A percentile compares a stretch with the other conserved stretches of the same genome.
phyloP scores from a whole-genome alignment of 1,140 invertebrate genomes.

The Papilio helenus region DNA sequence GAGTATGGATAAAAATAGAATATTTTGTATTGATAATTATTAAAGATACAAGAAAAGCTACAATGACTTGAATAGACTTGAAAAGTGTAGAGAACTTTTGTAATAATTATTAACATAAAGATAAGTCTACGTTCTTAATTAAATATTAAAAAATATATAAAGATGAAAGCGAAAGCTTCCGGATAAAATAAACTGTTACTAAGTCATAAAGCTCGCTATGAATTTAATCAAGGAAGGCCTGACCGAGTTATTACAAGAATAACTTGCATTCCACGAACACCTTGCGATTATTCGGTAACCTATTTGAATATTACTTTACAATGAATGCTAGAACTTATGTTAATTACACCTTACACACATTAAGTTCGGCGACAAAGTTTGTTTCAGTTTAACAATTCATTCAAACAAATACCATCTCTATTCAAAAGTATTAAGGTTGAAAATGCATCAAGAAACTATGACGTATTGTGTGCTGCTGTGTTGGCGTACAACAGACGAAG shows the following conservation, averaged over 20 bases:
- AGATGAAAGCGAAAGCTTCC: too few relatives aligned
- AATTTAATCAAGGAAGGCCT: slow-evolving; percentile 26
- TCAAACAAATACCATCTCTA: slow-evolving; percentile 16
- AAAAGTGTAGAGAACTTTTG: too few relatives aligned
- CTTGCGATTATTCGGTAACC: slow-evolving; percentile 10
- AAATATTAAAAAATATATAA: too few relatives aligned
- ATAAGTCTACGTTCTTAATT: too few relatives aligned
- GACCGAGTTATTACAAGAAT: background rate
- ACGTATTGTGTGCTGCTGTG: slow-evolving; percentile 57
- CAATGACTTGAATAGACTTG: too few relatives aligned
- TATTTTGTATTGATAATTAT: background rate
- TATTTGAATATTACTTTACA: slow-evolving; percentile 23
- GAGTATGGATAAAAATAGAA: slow-evolving; percentile 3
- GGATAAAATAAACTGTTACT: background rate
- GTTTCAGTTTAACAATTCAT: background rate
- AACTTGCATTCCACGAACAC: slow-evolving; percentile 1
- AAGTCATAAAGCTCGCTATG: slow-evolving; percentile 24
- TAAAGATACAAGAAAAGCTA: background rate
- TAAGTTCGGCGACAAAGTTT: slow-evolving; percentile 35
- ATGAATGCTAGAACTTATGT: slow-evolving; percentile 22
- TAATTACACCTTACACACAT: slow-evolving; percentile 37
- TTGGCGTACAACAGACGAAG: slow-evolving; percentile 64
- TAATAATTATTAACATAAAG: too few relatives aligned
- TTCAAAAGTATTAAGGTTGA: background rate
- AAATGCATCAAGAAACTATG: slow-evolving; percentile 50